These are phyloP conservation scores for Heliangelus exortis DNA, from an alignment of 2,797 vertebrate species.

Conservation along the genomic window DNA sequence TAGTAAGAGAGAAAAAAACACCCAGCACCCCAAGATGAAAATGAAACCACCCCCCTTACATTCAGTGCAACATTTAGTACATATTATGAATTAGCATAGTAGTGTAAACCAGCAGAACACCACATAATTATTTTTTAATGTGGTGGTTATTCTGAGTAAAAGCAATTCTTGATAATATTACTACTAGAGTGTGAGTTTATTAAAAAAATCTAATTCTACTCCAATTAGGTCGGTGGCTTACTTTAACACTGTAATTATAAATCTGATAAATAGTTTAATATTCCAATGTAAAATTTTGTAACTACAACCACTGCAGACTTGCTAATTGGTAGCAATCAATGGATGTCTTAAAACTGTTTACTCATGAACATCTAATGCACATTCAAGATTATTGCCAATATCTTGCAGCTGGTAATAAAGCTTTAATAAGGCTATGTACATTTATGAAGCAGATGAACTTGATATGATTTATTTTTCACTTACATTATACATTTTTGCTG, in stretches of 20 bases:
- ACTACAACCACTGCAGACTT: neutral
- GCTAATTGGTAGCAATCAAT: neutral
- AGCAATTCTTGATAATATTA: neutral
- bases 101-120: neutral
- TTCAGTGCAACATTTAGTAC: neutral
- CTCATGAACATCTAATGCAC: neutral
- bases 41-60: accelerated
- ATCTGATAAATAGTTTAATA: neutral
- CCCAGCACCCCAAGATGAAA: accelerated
- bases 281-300: neutral
- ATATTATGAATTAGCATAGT: neutral
- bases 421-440: neutral
- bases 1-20: neutral
- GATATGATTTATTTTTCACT: neutral
- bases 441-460: neutral
- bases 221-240: neutral
- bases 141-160: neutral
- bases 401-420: conserved; percentile 13
- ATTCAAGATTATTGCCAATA: neutral
- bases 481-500: neutral
- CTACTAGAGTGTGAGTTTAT: neutral
- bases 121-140: neutral
- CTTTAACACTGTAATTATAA: neutral
- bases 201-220: neutral
- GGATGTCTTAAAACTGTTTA: neutral